Evolutionary conservation across 2,888 invertebrate genomes (phyloP).

Genomic region (Lasioglossum villosulum): DNA sequence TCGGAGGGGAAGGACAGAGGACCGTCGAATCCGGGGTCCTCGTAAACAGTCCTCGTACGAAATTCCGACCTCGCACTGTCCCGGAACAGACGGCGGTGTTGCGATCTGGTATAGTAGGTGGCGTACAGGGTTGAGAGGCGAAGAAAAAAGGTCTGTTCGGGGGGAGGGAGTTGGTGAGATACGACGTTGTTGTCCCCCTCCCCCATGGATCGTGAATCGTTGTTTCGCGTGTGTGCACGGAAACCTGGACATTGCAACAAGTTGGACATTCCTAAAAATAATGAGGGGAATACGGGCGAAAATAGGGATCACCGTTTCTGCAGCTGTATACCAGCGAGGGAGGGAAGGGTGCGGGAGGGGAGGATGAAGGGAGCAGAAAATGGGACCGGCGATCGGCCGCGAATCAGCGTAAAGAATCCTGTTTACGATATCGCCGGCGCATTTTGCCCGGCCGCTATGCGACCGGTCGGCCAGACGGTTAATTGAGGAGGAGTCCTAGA

Average conservation of each 20-base stretch:
- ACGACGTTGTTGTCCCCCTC: slow-evolving; percentile 20
- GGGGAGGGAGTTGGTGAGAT: slow-evolving; percentile 12
- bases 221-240: neutral
- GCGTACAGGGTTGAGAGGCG: neutral
- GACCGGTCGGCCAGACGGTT: slow-evolving; percentile 47
- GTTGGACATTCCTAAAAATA: slow-evolving; percentile 57
- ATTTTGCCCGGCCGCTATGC: slow-evolving; percentile 32
- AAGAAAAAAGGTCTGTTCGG: neutral
- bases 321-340: slow-evolving; percentile 6
- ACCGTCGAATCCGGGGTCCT: neutral
- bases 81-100: neutral
- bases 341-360: neutral
- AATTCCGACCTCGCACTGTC: neutral
- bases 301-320: slow-evolving; percentile 45
- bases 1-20: neutral
- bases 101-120: neutral
- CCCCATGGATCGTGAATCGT: slow-evolving; percentile 15
- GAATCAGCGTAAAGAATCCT: slow-evolving; percentile 70
- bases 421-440: slow-evolving; percentile 68
- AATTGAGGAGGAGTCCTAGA: slow-evolving; percentile 66
- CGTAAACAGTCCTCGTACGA: slow-evolving; percentile 1
- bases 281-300: slow-evolving; percentile 42
- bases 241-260: slow-evolving; percentile 43
- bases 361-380: slow-evolving; percentile 18
- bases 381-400: slow-evolving; percentile 54